Evolutionary conservation across 2,113 vertebrate species (phyloP).

Genomic region (Condylura cristata): DNA sequence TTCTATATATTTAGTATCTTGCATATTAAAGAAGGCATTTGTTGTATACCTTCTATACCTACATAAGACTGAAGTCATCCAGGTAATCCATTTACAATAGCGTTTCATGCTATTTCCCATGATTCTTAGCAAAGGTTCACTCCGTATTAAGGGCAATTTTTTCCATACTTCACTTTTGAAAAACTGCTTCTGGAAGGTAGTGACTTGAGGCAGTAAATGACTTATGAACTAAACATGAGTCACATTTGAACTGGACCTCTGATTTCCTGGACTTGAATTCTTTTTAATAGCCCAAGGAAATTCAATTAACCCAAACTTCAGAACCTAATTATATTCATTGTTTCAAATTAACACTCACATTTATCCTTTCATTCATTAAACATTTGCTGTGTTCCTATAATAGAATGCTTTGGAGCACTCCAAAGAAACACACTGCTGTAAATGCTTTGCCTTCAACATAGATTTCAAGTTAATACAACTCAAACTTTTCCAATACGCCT

Average conservation of each 20-base stretch:
- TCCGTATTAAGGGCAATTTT: neutral
- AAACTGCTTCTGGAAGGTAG: constrained; percentile 43
- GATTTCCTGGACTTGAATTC: constrained; percentile 47
- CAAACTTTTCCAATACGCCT: neutral
- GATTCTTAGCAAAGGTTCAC: neutral
- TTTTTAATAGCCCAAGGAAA: constrained; percentile 66
- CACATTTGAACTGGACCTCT: constrained; percentile 61
- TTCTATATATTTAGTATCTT: neutral
- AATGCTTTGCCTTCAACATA: neutral
- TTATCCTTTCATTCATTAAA: constrained; percentile 53
- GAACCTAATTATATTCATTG: constrained; percentile 68
- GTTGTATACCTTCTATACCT: neutral
- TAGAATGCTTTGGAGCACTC: constrained; percentile 50
- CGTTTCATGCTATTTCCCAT: neutral
- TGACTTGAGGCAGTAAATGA: constrained; percentile 8
- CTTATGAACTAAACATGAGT: constrained; percentile 54
- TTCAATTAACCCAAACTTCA: constrained; percentile 63
- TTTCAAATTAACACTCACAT: constrained; percentile 60
- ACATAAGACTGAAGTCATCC: neutral
- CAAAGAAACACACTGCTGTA: neutral
- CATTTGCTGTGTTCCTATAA: constrained; percentile 50
- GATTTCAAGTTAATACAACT: neutral
- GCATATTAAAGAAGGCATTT: neutral
- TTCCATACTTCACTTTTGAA: constrained; percentile 32
- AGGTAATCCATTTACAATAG: neutral